These are phyloP conservation scores for Drosophila nigromelanica DNA, from an alignment of 1,140 invertebrate species.

Conservation along the genomic window DNA sequence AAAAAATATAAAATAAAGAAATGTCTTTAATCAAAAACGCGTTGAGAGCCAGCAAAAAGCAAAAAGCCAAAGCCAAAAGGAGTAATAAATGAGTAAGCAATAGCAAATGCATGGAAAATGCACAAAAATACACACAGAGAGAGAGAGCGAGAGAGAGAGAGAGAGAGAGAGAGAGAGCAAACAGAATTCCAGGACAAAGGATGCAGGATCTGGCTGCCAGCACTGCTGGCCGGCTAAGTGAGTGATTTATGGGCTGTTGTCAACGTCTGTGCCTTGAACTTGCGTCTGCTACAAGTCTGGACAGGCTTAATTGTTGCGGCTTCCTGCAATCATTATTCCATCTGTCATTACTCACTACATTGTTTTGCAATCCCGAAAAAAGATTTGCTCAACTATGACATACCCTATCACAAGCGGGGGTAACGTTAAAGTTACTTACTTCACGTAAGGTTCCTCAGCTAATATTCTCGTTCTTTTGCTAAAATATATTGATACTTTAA, in stretches of 20 bases:
- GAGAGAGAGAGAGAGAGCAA: background rate
- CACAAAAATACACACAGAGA: constrained; percentile 17
- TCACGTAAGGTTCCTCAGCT: no score
- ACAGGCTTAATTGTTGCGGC: constrained; percentile 62
- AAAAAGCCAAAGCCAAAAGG: constrained; percentile 17
- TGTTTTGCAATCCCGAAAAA: background rate
- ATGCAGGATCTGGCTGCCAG: constrained; percentile 19
- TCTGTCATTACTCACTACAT: constrained; percentile 43
- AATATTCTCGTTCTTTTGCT: no score
- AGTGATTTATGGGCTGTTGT: constrained; percentile 70
- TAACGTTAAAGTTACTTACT: no score
- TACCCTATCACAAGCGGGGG: constrained; percentile 21
- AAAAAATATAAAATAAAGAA: constrained; percentile 50
- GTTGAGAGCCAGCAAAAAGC: background rate
- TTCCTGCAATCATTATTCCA: constrained; percentile 24
- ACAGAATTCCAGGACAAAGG: constrained; percentile 2
- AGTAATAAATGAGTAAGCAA: constrained; percentile 38
- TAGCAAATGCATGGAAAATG: constrained; percentile 16
- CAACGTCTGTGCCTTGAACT: constrained; percentile 59
- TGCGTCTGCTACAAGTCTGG: constrained; percentile 63
- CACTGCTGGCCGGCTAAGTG: constrained; percentile 21
- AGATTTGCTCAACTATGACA: constrained; percentile 2
- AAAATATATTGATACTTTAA: no score
- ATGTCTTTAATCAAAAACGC: constrained; percentile 40
- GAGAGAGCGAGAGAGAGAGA: background rate